Percentiles rank a stretch among this genome's conserved stretches.
These are phyloP conservation scores for Pelusios castaneus DNA, from an alignment of 2,113 vertebrate genomes.

Conservation along the genomic window DNA sequence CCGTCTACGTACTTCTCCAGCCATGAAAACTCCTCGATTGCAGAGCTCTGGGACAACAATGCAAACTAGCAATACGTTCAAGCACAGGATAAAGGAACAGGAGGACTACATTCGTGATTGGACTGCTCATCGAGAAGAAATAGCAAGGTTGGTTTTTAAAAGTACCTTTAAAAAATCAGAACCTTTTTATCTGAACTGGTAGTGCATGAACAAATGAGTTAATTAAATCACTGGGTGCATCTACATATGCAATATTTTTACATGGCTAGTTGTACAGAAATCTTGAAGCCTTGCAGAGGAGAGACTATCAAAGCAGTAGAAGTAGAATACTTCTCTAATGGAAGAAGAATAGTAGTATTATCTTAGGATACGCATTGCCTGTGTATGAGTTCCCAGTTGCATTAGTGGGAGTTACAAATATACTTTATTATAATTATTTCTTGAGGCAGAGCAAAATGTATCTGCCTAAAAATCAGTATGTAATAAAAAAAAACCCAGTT, in stretches of 20 bases:
- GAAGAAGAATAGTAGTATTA: background rate
- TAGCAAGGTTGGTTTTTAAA: constrained; percentile 88
- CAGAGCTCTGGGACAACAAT: constrained; percentile 80
- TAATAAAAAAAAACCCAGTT: background rate
- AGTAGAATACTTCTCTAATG: background rate
- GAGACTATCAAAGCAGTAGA: background rate
- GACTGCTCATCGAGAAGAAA: constrained; percentile 98
- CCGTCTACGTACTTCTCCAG: constrained; percentile 90
- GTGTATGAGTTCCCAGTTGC: background rate
- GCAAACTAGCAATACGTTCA: constrained; percentile 84
- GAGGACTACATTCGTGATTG: constrained; percentile 98
- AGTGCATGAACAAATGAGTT: background rate
- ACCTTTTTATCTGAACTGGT: background rate
- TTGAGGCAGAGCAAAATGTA: background rate
- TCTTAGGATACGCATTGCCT: background rate
- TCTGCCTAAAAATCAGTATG: background rate
- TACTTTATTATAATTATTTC: background rate
- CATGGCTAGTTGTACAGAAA: background rate
- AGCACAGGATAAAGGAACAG: constrained; percentile 95
- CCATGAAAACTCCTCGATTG: constrained; percentile 83
- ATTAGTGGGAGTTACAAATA: background rate
- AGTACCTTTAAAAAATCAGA: background rate
- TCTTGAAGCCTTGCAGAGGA: background rate
- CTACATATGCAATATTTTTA: background rate
- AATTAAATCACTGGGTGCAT: background rate